Evolutionary conservation across 2,797 vertebrate species (phyloP).

Genomic region (Mormyrops boulengeri): DNA sequence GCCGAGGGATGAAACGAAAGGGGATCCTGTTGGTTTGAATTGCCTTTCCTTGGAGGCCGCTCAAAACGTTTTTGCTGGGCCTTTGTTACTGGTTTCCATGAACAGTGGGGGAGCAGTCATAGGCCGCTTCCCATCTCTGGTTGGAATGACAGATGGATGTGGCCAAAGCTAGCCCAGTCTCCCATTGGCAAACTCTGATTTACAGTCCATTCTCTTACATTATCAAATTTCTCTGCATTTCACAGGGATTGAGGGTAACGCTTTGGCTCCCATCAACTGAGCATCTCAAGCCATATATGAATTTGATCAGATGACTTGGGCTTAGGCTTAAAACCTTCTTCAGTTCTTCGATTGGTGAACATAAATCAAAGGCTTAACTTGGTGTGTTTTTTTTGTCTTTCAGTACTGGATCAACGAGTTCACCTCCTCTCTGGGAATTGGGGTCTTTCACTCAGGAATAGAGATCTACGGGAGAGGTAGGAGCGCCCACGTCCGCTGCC

Average conservation of each 20-base stretch:
- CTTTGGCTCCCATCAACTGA: not conserved
- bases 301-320: not conserved
- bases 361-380: not conserved
- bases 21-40: not conserved
- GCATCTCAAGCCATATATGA: not conserved
- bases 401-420: constrained; percentile 99
- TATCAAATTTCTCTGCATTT: not conserved
- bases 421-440: constrained; percentile 92
- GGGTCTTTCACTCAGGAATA: constrained; percentile 98
- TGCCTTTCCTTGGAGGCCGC: not conserved
- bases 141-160: not conserved
- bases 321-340: not conserved
- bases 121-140: not conserved
- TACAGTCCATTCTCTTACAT: not conserved
- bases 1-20: not conserved
- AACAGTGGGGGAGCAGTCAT: not conserved
- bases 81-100: not conserved
- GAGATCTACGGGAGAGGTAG: constrained; percentile 97
- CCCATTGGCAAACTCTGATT: not conserved
- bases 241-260: not conserved
- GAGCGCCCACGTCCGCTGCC: not conserved
- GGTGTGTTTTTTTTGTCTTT: constrained; percentile 15
- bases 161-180: not conserved
- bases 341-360: not conserved
- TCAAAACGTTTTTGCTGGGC: not conserved